These are phyloP conservation scores for Ceratoteleas bidentatus DNA, from an alignment of 1,140 invertebrate species.

Conservation along the genomic window DNA sequence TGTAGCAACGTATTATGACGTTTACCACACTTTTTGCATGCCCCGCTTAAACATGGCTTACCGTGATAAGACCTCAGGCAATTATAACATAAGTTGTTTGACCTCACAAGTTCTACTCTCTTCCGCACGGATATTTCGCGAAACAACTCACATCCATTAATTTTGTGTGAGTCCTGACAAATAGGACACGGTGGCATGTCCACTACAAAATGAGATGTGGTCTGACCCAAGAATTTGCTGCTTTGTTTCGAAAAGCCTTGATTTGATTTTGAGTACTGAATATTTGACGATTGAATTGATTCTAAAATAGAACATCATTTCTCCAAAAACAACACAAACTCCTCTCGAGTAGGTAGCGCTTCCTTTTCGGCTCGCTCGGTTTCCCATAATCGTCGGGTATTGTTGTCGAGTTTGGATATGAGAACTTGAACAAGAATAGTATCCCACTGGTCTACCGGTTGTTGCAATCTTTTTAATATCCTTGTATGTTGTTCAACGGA, in stretches of 20 bases:
- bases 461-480: conserved; percentile 10
- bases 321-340: conserved; percentile 30
- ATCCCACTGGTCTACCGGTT: conserved; percentile 45
- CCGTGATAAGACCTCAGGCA: conserved; percentile 13
- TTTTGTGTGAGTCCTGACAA: conserved; percentile 11
- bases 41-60: conserved; percentile 4
- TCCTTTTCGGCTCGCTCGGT: conserved; percentile 46
- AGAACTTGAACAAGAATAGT: conserved; percentile 48
- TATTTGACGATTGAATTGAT: neutral
- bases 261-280: neutral
- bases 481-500: conserved; percentile 22
- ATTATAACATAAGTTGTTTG: conserved; percentile 17
- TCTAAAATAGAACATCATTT: conserved; percentile 18
- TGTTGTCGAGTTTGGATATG: conserved; percentile 48
- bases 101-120: conserved; percentile 6
- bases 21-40: conserved; percentile 19
- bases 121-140: neutral
- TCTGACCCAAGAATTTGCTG: neutral
- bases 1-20: conserved; percentile 25
- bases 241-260: neutral
- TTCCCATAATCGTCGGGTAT: conserved; percentile 22
- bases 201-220: conserved; percentile 3
- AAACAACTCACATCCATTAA: conserved; percentile 20
- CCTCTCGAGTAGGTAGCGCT: neutral
- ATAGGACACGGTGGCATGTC: neutral